phyloP scores from a whole-genome alignment of 23 tunicate species.

The Styela plicata region DNA sequence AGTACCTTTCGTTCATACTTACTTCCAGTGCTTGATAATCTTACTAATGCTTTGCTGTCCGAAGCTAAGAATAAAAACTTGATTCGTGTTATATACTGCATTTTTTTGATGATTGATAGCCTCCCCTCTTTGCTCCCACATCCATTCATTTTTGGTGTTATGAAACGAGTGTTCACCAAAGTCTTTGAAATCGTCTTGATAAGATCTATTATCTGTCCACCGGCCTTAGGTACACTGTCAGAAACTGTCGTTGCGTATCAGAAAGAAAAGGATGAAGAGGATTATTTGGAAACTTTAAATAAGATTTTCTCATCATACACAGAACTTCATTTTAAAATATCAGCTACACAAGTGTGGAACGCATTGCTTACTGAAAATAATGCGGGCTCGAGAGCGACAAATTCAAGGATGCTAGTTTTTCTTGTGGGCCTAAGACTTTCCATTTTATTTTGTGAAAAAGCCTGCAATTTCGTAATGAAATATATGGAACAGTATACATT shows the following conservation, averaged over 20 bases:
- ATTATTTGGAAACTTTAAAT: not conserved
- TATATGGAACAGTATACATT: not conserved
- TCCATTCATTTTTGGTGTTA: not conserved
- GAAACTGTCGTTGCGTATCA: not conserved
- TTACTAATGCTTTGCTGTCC: not conserved
- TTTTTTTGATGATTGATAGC: not conserved
- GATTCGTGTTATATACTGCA: not conserved
- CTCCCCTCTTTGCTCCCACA: not conserved
- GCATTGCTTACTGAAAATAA: not conserved
- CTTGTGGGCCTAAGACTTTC: not conserved
- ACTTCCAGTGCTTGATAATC: not conserved
- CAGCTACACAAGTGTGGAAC: not conserved
- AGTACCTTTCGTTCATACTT: not conserved
- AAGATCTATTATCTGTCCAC: not conserved
- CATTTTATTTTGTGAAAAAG: not conserved
- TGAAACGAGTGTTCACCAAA: not conserved
- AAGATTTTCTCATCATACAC: not conserved
- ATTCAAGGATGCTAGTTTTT: not conserved
- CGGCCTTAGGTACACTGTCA: too few relatives aligned
- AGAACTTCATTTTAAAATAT: not conserved
- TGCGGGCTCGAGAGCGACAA: not conserved
- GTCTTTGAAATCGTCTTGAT: not conserved
- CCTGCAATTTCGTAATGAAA: not conserved
- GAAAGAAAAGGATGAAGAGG: not conserved
- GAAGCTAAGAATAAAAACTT: not conserved